Percentiles rank a stretch among this genome's conserved stretches.
These are phyloP conservation scores for Pseudoatta argentina DNA, from an alignment of 1,140 invertebrate species.

Conservation along the genomic window DNA sequence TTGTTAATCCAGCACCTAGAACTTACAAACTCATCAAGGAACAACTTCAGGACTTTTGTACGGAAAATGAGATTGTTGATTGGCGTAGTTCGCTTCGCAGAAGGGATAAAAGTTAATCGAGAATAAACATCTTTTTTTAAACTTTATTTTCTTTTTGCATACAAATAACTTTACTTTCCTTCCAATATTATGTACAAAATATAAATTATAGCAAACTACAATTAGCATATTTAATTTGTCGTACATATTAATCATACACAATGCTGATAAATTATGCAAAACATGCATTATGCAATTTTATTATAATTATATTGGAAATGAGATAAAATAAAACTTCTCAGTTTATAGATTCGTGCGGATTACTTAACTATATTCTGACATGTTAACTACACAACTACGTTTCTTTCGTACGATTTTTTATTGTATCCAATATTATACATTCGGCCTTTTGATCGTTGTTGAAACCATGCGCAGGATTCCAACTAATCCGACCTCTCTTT, in stretches of 20 bases:
- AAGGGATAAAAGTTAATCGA: conserved; percentile 37
- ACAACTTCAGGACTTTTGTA: conserved; percentile 35
- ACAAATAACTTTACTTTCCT: conserved; percentile 21
- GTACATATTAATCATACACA: conserved; percentile 22
- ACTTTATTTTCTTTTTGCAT: conserved; percentile 17
- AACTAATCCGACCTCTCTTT: conserved; percentile 51
- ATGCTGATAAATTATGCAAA: conserved; percentile 10
- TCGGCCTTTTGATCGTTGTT: not conserved
- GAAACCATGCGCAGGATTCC: conserved; percentile 8
- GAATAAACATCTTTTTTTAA: conserved; percentile 47
- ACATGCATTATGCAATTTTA: conserved; percentile 32
- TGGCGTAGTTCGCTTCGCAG: not conserved
- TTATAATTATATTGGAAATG: not conserved
- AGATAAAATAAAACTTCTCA: conserved; percentile 21
- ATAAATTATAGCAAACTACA: conserved; percentile 3
- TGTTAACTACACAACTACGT: conserved; percentile 13
- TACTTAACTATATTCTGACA: not conserved
- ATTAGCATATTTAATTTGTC: conserved; percentile 28
- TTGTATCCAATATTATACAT: not conserved
- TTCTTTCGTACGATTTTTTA: conserved; percentile 18
- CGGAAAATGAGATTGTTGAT: conserved; percentile 54
- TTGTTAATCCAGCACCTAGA: conserved; percentile 37
- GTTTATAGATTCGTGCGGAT: not conserved
- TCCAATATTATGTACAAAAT: conserved; percentile 18
- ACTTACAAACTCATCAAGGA: conserved; percentile 57